Conservation (phyloP, 2,113 vertebrate genomes). For the Spilogale gracilis region DNA sequence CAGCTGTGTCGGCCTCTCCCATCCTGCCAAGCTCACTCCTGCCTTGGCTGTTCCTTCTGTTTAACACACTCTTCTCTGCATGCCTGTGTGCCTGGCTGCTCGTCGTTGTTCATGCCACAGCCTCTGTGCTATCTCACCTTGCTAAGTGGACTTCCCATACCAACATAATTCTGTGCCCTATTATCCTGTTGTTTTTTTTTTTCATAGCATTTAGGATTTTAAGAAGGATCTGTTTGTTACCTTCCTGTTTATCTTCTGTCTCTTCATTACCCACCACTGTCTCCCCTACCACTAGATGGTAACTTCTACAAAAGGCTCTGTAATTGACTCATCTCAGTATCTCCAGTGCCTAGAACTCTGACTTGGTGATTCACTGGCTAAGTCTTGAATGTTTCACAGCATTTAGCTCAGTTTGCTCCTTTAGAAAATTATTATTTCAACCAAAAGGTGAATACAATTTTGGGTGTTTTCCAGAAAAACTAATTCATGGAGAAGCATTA, state of each 20-base stretch:
- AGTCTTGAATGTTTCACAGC: neutral
- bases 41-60: neutral
- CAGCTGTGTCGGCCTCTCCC: fast-evolving
- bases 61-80: neutral
- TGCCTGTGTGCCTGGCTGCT: neutral
- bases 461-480: neutral
- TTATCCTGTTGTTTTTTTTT: neutral
- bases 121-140: neutral
- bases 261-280: neutral
- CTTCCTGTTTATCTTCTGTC: neutral
- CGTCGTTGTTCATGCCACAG: neutral
- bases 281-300: too few species aligned
- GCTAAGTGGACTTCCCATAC: neutral
- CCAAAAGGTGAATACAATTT: neutral
- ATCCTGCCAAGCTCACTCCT: neutral
- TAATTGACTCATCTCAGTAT: neutral
- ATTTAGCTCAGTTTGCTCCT: neutral
- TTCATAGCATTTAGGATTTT: neutral
- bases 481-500: neutral
- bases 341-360: neutral
- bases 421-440: neutral
- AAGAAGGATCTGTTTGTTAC: neutral
- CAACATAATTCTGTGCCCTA: neutral
- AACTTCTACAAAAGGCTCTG: neutral
- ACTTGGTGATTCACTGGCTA: neutral